These are phyloP conservation scores for Acronicta alni DNA, from an alignment of 2,888 invertebrate genomes.

Conservation along the genomic window DNA sequence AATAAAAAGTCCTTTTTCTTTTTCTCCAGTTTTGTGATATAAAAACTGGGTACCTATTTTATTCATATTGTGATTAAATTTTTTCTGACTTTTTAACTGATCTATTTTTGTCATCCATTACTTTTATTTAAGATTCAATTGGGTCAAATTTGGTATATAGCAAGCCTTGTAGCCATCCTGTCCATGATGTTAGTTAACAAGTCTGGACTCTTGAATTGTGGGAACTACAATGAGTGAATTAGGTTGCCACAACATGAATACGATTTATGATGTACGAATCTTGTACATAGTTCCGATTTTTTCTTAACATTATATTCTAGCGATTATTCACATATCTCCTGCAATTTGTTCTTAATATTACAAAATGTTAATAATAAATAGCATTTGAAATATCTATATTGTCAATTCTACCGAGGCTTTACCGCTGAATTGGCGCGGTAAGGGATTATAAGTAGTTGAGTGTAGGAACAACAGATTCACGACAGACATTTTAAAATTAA, in stretches of 20 bases:
- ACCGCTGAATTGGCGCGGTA: slow-evolving; percentile 62
- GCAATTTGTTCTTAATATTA: slow-evolving; percentile 74
- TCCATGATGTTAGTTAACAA: neutral
- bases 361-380: slow-evolving; percentile 75
- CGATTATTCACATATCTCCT: slow-evolving; percentile 76
- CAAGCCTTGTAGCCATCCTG: slow-evolving; percentile 5
- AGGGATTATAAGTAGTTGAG: slow-evolving; percentile 67
- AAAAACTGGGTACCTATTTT: neutral
- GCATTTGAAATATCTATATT: slow-evolving; percentile 83
- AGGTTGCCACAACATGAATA: slow-evolving; percentile 27
- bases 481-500: slow-evolving; percentile 19
- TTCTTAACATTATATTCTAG: slow-evolving; percentile 66
- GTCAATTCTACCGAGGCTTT: slow-evolving; percentile 84
- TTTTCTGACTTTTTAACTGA: slow-evolving; percentile 29
- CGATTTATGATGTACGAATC: slow-evolving; percentile 2
- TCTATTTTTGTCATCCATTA: no score
- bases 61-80: slow-evolving; percentile 8
- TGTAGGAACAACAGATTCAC: slow-evolving; percentile 71
- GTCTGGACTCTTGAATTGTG: slow-evolving; percentile 11
- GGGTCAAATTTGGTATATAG: neutral
- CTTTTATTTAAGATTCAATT: no score
- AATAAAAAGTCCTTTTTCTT: slow-evolving; percentile 9
- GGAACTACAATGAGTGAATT: slow-evolving; percentile 11
- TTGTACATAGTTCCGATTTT: slow-evolving; percentile 34
- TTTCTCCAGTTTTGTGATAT: neutral